Percentiles rank a stretch among this genome's conserved stretches.
These are phyloP conservation scores for Mobula hypostoma DNA, from an alignment of 2,113 vertebrate genomes.

Conservation along the genomic window DNA sequence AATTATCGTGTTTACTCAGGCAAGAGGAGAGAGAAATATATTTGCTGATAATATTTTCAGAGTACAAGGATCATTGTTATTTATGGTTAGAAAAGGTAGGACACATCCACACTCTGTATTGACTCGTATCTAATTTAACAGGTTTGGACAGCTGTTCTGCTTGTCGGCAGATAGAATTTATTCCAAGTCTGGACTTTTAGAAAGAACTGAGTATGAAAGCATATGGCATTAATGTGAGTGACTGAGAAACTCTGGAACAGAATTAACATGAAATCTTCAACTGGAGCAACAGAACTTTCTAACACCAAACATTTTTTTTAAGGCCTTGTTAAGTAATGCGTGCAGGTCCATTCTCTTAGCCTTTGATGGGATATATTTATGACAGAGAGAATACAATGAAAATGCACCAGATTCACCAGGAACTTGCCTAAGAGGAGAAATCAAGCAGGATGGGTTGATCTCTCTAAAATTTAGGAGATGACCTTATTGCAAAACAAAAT, in stretches of 20 bases:
- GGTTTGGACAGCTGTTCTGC: background rate
- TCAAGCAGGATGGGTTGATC: too few species aligned
- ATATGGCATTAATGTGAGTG: background rate
- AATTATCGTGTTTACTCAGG: conserved; percentile 19
- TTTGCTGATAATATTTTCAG: conserved; percentile 19
- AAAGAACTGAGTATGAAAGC: background rate
- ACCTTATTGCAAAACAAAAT: too few species aligned
- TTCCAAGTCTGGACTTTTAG: background rate
- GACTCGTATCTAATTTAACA: background rate
- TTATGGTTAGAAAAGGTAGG: background rate
- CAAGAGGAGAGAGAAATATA: background rate
- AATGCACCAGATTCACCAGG: too few species aligned
- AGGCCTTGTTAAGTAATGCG: too few species aligned
- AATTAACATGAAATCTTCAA: background rate
- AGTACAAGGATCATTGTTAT: background rate
- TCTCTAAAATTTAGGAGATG: too few species aligned
- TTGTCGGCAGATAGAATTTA: background rate
- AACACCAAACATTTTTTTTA: too few species aligned
- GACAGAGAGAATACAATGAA: too few species aligned
- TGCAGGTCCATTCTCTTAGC: too few species aligned
- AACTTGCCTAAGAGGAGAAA: too few species aligned
- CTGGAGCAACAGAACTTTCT: background rate
- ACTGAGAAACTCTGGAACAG: background rate
- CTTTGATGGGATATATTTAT: too few species aligned
- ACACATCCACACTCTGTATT: background rate